Base-by-base conservation (phyloP, 1,140 invertebrate species). In the Ceratoteleas bidentatus region DNA sequence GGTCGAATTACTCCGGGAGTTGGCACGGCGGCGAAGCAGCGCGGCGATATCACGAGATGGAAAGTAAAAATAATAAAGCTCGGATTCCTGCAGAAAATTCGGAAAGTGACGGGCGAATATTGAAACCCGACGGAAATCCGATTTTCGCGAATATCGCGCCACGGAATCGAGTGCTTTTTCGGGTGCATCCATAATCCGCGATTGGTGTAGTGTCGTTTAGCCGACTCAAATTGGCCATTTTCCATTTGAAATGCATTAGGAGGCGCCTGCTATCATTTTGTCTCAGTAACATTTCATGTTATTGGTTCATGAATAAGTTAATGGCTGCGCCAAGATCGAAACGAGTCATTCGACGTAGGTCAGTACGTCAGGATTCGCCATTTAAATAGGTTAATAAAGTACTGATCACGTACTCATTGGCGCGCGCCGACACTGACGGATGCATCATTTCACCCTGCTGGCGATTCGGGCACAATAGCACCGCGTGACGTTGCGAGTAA, bases 221-320 rank as follows among this genome's bases (percentile, higher is more conserved):
- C 69, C 65, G 66, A 77, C 65, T 58, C 73, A 83, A 83, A 83
- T 85, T 83, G 84, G 77, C 78, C 81, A 78, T 78, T 85, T 85
- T 83, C 81, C 76, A 82, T 84, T 82, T 32, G 57, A 76, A 84
- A 84, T 82, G 75, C 73, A 83, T 85, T 85, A 85, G 72, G 70
- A 72, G 72, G 70, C 50, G 74, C 49, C 40, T 34, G 47, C 62
- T 54, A 58, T 53, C 73, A 69, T 65, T 68, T 77, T 72, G 83
- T 79, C 80, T 85, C 61, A 60, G 66, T 79, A 83, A 72, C 83
- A 77, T 84, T 80, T 78, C 78, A 77, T 85, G 82, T 84, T 85
- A 85, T 85, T 85, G 84, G 84, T 84, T 84, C 84, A 85, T 85
- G 84, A 85, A 85, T 85, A 85, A 82, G 81, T 77, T 85, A 84